Conservation (phyloP, 2,113 vertebrate genomes). For the Parus major region DNA sequence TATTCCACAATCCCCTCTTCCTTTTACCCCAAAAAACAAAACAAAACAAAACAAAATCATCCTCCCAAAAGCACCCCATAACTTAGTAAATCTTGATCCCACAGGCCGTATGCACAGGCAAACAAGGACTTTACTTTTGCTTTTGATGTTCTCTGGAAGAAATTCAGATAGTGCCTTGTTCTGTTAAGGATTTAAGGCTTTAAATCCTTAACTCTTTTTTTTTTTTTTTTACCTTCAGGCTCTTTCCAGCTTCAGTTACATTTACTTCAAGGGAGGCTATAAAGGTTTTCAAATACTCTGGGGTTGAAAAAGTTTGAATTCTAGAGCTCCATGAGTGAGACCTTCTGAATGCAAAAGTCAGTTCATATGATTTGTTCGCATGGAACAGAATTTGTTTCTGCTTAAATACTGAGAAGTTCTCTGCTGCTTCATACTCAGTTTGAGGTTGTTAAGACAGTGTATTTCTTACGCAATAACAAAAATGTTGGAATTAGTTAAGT, state of each 20-base stretch:
- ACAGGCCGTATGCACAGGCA: neutral
- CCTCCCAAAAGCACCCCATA: neutral
- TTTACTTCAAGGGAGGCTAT: neutral
- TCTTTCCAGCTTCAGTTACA: neutral
- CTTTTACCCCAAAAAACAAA: neutral
- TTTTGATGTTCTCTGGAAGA: neutral
- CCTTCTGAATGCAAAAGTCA: neutral
- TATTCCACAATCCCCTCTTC: neutral
- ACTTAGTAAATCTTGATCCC: neutral
- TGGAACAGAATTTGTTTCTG: conserved; percentile 1
- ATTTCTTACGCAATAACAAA: conserved; percentile 10
- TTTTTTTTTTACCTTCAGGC: neutral
- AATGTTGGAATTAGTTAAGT: neutral
- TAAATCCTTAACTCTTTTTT: too few relatives aligned
- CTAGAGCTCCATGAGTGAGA: neutral
- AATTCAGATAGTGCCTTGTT: neutral
- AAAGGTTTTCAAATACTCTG: neutral
- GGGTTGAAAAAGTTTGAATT: neutral
- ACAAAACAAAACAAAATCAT: neutral
- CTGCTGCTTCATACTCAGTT: neutral
- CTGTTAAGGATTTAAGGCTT: neutral
- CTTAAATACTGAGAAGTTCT: conserved; percentile 42
- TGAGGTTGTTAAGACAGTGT: neutral
- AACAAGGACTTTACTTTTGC: neutral
- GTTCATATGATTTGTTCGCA: neutral